Conservation (phyloP, 2,888 invertebrate species). For the Catotricha subobsoleta region DNA sequence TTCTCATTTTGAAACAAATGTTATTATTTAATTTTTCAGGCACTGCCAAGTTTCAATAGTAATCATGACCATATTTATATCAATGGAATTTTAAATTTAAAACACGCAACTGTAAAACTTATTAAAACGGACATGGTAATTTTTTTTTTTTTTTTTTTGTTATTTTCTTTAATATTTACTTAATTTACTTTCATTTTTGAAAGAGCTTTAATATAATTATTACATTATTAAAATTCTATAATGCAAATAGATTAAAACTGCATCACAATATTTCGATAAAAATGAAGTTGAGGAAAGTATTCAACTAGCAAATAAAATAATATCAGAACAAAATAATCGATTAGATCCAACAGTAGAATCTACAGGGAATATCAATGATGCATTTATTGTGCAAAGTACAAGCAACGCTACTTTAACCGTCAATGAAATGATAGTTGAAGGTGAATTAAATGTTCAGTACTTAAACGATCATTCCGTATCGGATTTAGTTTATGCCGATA, state of each 20-base stretch:
- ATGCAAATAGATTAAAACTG: not conserved
- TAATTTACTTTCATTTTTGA: not conserved
- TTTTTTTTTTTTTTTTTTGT: not conserved
- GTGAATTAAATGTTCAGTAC: not conserved
- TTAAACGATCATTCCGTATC: not conserved
- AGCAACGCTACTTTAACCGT: not conserved
- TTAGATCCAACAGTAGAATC: not conserved
- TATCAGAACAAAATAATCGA: not conserved
- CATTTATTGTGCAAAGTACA: not conserved
- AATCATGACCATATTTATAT: too few species aligned
- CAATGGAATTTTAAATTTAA: not conserved
- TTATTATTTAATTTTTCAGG: not conserved
- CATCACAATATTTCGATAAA: not conserved
- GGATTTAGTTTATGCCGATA: not conserved
- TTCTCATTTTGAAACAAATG: too few species aligned
- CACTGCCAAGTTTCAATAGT: not conserved
- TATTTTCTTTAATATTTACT: not conserved
- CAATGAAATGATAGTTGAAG: not conserved
- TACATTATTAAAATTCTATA: not conserved
- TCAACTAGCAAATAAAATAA: not conserved
- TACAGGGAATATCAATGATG: too few species aligned
- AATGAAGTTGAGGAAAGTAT: not conserved
- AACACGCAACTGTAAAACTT: not conserved
- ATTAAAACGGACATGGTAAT: not conserved
- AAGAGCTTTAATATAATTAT: not conserved